Percentiles rank a stretch among this genome's conserved stretches.
Evolutionary conservation across 1,140 invertebrate genomes (phyloP).

Genomic region (Phymastichus coffea): DNA sequence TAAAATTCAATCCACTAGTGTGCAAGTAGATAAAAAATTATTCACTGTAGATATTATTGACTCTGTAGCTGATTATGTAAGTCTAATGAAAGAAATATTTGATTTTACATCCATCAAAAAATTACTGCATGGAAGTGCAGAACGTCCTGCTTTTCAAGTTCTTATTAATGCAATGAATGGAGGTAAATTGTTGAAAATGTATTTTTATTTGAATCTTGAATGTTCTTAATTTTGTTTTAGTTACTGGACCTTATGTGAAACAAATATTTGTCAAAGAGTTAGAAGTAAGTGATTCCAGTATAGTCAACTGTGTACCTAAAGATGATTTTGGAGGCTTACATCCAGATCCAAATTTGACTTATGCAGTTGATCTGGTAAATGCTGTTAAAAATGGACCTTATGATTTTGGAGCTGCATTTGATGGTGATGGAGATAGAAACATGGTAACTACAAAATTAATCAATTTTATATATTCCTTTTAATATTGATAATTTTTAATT

Average conservation of each 20-base stretch:
- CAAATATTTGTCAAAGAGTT: conserved; percentile 88
- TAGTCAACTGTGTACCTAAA: conserved; percentile 75
- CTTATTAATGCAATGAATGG: conserved; percentile 94
- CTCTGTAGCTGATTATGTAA: conserved; percentile 86
- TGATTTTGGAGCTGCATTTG: conserved; percentile 97
- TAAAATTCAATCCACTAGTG: conserved; percentile 58
- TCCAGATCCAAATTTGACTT: conserved; percentile 98
- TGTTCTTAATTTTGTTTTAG: conserved; percentile 42
- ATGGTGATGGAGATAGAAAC: conserved; percentile 85
- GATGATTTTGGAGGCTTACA: conserved; percentile 96
- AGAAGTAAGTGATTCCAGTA: conserved; percentile 67
- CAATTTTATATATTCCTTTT: not conserved
- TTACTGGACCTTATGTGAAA: conserved; percentile 94
- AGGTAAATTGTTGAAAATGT: conserved; percentile 60
- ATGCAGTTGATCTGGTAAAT: conserved; percentile 85
- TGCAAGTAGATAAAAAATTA: conserved; percentile 67
- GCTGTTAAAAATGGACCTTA: conserved; percentile 76
- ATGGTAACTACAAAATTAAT: conserved; percentile 41
- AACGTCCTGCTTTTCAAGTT: conserved; percentile 74
- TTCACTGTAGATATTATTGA: conserved; percentile 93
- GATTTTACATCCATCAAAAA: conserved; percentile 84
- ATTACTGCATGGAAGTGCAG: conserved; percentile 70
- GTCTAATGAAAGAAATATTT: conserved; percentile 96
- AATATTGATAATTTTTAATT: conserved; percentile 8
- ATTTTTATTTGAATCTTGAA: conserved; percentile 5